These are phyloP conservation scores for Physocephala rufipes DNA, from an alignment of 2,888 invertebrate genomes.

Conservation along the genomic window DNA sequence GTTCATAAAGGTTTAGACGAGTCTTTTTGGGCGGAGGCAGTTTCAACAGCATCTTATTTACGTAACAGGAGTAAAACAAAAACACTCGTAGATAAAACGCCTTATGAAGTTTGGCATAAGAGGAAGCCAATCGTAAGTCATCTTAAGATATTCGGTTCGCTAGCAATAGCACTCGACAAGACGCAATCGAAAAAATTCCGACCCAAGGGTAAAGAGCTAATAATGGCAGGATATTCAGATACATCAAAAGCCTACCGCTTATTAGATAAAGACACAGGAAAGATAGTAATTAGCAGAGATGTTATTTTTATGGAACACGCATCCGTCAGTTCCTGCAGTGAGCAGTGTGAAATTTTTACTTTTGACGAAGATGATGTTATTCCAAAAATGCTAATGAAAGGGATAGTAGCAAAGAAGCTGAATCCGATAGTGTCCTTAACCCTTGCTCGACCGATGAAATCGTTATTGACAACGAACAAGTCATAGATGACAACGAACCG, in stretches of 20 bases:
- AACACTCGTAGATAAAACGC: too few species aligned
- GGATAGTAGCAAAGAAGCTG: too few species aligned
- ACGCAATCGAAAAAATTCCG: constrained; percentile 37
- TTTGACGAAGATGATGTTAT: too few species aligned
- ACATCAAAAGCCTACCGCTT: constrained; percentile 35
- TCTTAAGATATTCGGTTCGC: constrained; percentile 38
- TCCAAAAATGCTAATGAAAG: too few species aligned
- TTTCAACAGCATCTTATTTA: constrained; percentile 34
- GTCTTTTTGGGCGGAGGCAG: constrained; percentile 44
- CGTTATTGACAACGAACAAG: too few species aligned
- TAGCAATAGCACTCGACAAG: constrained; percentile 40
- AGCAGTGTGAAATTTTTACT: too few species aligned
- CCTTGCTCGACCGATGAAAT: too few species aligned
- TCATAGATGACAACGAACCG: too few species aligned
- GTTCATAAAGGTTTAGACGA: constrained; percentile 45
- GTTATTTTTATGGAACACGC: constrained; percentile 23
- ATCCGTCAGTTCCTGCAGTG: too few species aligned
- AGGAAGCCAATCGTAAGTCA: constrained; percentile 34
- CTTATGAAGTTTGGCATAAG: constrained; percentile 36
- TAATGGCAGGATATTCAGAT: constrained; percentile 41
- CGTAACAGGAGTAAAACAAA: too few species aligned
- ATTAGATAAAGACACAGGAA: constrained; percentile 25
- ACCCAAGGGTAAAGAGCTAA: constrained; percentile 37
- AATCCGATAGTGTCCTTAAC: too few species aligned
- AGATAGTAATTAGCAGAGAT: constrained; percentile 31